phyloP scores from a whole-genome alignment of 2,797 vertebrate species.

The Phoxinus dragarum region DNA sequence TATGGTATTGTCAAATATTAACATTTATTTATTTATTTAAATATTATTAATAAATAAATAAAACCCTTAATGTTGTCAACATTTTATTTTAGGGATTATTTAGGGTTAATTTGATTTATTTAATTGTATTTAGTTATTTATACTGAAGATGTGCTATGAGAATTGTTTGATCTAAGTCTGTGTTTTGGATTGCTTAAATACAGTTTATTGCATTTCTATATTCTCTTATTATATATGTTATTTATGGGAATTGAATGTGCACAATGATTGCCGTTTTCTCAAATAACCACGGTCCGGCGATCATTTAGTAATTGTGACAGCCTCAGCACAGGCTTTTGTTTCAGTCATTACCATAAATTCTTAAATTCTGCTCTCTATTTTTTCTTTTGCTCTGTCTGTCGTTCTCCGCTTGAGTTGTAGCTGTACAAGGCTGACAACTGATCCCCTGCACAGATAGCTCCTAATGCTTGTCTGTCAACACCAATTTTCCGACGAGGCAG shows the following conservation, averaged over 20 bases:
- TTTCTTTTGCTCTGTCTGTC: slow-evolving; percentile 38
- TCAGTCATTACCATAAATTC: slow-evolving; percentile 42
- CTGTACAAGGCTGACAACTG: slow-evolving; percentile 69
- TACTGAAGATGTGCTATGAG: neutral
- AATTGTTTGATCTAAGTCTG: neutral
- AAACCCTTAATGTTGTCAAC: too few relatives aligned
- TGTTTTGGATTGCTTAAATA: neutral
- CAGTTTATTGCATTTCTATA: neutral
- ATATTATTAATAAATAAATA: too few relatives aligned
- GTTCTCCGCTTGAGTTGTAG: slow-evolving; percentile 60
- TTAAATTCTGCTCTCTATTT: slow-evolving; percentile 43
- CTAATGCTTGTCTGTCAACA: slow-evolving; percentile 77
- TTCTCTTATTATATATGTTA: neutral
- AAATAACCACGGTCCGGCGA: neutral
- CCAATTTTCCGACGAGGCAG: slow-evolving; percentile 68
- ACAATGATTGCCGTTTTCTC: neutral
- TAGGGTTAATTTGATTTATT: neutral
- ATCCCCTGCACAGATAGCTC: slow-evolving; percentile 61
- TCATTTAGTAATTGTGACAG: neutral
- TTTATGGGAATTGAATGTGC: neutral
- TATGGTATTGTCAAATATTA: too few relatives aligned
- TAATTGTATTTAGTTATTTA: neutral
- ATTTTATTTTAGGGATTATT: too few relatives aligned
- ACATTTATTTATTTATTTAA: too few relatives aligned
- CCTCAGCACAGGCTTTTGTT: neutral